These are phyloP conservation scores for Atherinomorus stipes DNA, from an alignment of 2,113 vertebrate species.

Conservation along the genomic window DNA sequence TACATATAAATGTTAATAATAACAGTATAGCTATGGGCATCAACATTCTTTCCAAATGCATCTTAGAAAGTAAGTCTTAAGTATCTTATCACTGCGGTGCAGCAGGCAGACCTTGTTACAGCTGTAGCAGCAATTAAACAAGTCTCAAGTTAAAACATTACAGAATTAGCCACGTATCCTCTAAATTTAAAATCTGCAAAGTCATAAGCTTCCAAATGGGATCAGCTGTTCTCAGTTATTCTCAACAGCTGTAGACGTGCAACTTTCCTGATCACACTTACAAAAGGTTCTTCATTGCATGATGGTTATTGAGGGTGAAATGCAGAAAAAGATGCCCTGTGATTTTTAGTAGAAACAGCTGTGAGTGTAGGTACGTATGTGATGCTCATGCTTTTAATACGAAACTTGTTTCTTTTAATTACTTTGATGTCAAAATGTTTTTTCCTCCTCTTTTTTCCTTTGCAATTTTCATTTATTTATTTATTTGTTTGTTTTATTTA, in stretches of 20 bases:
- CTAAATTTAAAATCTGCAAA: conserved; percentile 30
- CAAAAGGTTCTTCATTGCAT: neutral
- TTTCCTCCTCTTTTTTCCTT: too few species aligned
- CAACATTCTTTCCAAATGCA: conserved; percentile 30
- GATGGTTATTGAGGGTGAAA: neutral
- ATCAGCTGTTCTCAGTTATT: conserved; percentile 55
- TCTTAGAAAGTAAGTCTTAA: conserved; percentile 27
- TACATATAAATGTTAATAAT: conserved; percentile 33
- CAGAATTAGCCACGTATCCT: neutral
- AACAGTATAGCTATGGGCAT: conserved; percentile 14
- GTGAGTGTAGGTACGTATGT: neutral
- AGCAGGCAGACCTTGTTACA: conserved; percentile 39
- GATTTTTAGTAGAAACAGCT: too few species aligned
- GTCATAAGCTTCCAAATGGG: conserved; percentile 52
- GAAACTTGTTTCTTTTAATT: neutral
- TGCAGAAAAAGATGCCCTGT: neutral
- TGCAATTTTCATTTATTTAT: too few species aligned
- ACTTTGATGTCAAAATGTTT: neutral
- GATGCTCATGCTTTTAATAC: neutral
- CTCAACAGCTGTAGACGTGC: conserved; percentile 48
- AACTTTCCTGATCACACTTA: neutral
- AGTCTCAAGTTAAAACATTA: conserved; percentile 27
- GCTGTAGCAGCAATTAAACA: conserved; percentile 54
- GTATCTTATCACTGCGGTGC: conserved; percentile 20
- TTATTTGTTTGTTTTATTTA: too few species aligned